Percentiles rank a stretch among this genome's conserved stretches.
Evolutionary conservation across 2,888 invertebrate species (phyloP).

Genomic region (Dynastes tityus): DNA sequence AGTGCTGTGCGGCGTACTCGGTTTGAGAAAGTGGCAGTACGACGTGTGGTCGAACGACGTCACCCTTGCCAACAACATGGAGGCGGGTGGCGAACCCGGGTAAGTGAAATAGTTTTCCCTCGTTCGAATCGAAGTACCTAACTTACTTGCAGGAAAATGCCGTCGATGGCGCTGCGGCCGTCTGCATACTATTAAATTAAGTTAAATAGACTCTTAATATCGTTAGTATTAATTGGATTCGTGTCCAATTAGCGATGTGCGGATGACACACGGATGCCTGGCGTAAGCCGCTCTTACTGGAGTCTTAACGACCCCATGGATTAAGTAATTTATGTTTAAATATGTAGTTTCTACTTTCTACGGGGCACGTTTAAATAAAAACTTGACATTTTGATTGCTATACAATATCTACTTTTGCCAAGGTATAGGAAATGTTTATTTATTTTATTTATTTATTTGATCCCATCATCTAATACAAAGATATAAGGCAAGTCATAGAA

Average conservation of each 20-base stretch:
- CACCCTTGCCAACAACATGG: constrained; percentile 91
- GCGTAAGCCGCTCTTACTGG: background rate
- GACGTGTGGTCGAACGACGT: constrained; percentile 97
- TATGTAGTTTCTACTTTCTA: background rate
- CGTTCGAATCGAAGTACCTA: background rate
- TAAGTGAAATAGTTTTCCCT: constrained; percentile 67
- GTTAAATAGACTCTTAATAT: constrained; percentile 27
- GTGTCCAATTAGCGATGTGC: constrained; percentile 11
- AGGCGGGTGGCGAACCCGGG: constrained; percentile 92
- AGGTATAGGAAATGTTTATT: background rate
- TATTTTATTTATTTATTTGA: no score
- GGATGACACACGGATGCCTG: background rate
- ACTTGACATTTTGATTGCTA: background rate
- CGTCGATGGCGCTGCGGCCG: background rate
- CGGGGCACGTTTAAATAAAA: background rate
- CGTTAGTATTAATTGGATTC: constrained; percentile 29
- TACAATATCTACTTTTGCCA: background rate
- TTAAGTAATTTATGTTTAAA: background rate
- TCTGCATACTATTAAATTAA: constrained; percentile 28
- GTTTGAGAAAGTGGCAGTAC: constrained; percentile 93
- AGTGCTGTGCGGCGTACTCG: constrained; percentile 91
- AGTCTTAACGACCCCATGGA: background rate
- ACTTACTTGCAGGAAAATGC: background rate
- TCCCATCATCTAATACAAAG: no score
- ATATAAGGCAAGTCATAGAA: no score